Evolutionary conservation across 2,888 invertebrate species (phyloP).

Genomic region (Ennomos fuscantarius): DNA sequence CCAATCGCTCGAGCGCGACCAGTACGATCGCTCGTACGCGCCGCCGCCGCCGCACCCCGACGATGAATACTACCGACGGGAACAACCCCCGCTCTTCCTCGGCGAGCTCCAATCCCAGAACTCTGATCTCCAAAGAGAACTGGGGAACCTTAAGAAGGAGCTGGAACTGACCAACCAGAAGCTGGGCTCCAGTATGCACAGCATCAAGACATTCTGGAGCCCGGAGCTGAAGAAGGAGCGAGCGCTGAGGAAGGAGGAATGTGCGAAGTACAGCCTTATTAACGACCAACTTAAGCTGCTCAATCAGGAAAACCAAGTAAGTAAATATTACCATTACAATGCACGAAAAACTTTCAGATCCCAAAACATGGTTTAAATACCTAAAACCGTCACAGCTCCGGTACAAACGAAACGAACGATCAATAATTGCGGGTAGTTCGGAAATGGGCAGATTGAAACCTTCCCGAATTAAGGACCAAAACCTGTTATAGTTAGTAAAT

Average conservation of each 20-base stretch:
- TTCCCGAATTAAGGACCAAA: conserved; percentile 1
- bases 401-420: conserved; percentile 11
- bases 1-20: conserved; percentile 91
- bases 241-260: conserved; percentile 98
- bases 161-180: conserved; percentile 98
- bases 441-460: conserved; percentile 8
- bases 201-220: conserved; percentile 99
- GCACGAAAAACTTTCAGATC: not conserved
- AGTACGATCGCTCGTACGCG: conserved; percentile 93
- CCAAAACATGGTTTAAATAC: too few relatives aligned
- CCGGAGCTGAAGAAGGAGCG: conserved; percentile 99
- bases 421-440: conserved; percentile 20
- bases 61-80: conserved; percentile 85
- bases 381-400: too few relatives aligned
- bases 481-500: conserved; percentile 12
- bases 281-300: conserved; percentile 98
- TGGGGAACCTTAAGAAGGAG: conserved; percentile 95
- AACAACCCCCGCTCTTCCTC: conserved; percentile 88
- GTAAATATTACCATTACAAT: conserved; percentile 38
- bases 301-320: conserved; percentile 98
- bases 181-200: conserved; percentile 99
- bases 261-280: conserved; percentile 97
- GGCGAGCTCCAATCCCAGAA: conserved; percentile 97
- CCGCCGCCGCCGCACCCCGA: conserved; percentile 90
- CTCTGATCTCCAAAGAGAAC: conserved; percentile 96